Evolutionary conservation across 2,797 vertebrate species (phyloP).

Genomic region (Delichon dasypus): DNA sequence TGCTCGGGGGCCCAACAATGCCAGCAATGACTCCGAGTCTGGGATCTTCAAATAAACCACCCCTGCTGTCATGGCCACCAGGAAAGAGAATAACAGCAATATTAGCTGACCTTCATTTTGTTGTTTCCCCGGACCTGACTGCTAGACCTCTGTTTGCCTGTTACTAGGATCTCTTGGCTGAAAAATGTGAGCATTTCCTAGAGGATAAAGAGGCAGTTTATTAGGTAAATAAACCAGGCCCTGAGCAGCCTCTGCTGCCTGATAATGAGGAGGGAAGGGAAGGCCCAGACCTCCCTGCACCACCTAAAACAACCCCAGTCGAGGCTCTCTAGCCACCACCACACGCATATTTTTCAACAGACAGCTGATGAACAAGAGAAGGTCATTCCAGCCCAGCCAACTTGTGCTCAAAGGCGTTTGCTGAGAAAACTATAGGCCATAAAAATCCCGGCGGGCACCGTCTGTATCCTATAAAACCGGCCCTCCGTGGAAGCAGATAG

Average conservation of each 20-base stretch:
- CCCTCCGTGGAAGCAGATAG: not conserved
- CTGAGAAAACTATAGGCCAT: constrained; percentile 29
- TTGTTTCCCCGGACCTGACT: constrained; percentile 94
- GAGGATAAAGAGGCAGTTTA: constrained; percentile 81
- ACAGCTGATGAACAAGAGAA: constrained; percentile 52
- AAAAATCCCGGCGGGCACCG: constrained; percentile 44
- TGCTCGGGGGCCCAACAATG: constrained; percentile 87
- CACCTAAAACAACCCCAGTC: constrained; percentile 48
- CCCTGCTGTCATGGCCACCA: constrained; percentile 87
- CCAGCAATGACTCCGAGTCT: constrained; percentile 89
- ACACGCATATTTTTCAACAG: constrained; percentile 25
- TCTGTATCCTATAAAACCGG: not conserved
- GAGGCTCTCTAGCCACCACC: not conserved
- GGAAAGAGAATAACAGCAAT: constrained; percentile 83
- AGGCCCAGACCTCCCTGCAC: constrained; percentile 28
- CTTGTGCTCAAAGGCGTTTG: constrained; percentile 12
- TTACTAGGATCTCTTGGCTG: constrained; percentile 92
- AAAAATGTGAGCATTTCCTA: constrained; percentile 86
- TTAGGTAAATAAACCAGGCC: constrained; percentile 83
- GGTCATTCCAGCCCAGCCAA: constrained; percentile 14
- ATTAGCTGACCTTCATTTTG: constrained; percentile 90
- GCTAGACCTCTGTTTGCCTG: constrained; percentile 85
- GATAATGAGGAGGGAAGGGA: constrained; percentile 65
- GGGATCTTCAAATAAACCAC: constrained; percentile 96
- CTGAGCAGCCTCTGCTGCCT: constrained; percentile 82